These are phyloP conservation scores for Callimorpha dominula DNA, from an alignment of 2,888 invertebrate genomes.

Conservation along the genomic window DNA sequence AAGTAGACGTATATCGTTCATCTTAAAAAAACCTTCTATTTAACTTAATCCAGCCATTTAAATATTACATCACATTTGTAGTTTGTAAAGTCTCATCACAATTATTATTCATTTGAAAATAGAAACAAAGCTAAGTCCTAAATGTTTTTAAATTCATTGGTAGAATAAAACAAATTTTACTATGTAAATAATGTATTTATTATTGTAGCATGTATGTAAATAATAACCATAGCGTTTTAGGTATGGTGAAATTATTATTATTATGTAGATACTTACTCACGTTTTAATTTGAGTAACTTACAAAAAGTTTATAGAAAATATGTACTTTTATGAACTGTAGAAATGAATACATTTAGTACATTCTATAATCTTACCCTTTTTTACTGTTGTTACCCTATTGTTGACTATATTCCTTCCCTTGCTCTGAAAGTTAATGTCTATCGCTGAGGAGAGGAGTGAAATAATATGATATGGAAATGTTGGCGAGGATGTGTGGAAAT, in stretches of 20 bases:
- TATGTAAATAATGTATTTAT: constrained; percentile 6
- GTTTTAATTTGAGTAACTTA: not conserved
- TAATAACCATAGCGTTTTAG: constrained; percentile 10
- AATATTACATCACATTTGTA: too few species aligned
- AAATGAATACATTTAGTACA: not conserved
- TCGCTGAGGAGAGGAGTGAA: too few species aligned
- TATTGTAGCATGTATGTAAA: not conserved
- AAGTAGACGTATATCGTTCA: too few species aligned
- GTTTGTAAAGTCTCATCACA: too few species aligned
- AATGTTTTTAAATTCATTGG: not conserved
- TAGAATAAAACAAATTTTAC: not conserved
- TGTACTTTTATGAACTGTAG: not conserved
- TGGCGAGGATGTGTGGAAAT: too few species aligned
- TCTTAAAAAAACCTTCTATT: too few species aligned
- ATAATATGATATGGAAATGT: too few species aligned
- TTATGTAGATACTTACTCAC: not conserved
- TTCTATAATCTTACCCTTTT: not conserved
- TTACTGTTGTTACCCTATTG: not conserved
- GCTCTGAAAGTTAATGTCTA: too few species aligned
- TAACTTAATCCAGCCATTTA: too few species aligned
- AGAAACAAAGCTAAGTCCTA: not conserved
- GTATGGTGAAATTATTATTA: constrained; percentile 1
- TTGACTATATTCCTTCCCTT: too few species aligned
- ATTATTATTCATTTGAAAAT: too few species aligned
- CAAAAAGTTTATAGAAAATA: not conserved